Evolutionary conservation across 2,888 invertebrate species (phyloP), one percentile per base, ranked within the genome.

Genomic region (Meiosimyza decipiens): DNA sequence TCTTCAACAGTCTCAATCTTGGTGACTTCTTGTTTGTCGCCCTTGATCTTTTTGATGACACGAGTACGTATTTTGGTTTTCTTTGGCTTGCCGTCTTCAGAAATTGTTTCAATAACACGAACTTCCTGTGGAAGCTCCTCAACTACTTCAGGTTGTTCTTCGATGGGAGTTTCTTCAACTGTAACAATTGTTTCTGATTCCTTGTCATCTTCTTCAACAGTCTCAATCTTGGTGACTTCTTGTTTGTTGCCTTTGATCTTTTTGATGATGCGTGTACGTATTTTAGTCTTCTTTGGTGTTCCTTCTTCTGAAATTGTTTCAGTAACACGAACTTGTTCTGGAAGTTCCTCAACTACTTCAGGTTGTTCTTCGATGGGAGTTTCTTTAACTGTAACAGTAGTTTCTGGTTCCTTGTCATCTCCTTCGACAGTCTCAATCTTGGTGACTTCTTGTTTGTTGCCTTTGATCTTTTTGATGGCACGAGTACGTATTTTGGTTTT

Each of bases 1-100:
- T 79, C 81, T 49, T 82, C 82, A 0, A 80, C 74, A 0, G 78
- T 82, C 73, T 81, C 80, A 3, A 82, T 82, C 54, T 79, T 80
- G 0, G 80, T 80, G 0, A 81, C 68, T 66, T 80, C 81, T 67
- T 82, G 71, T 15, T 77, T 80, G 54, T 77, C 80, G 1, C 81
- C 80, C 68, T 80, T 80, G 0, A 77, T 49, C 76, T 82, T 80
- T 40, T 80, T 80, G 6, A 80, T 81, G 1, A 80, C 66, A 1
- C 80, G 80, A 6, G 82, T 81, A 1, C 82, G 78, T 6, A 81
- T 78, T 66, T 78, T 80, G 57, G 77, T 81, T 51, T 71, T 76
- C 13, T 71, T 76, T 0, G 78, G 76, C 0, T 47, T 73, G 3
- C 80, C 80, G 6, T 80, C 79, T 54, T 79, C 80, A 0, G 70